Evolutionary conservation across 2,797 vertebrate genomes (phyloP).

Genomic region (Gobio occitaniae): DNA sequence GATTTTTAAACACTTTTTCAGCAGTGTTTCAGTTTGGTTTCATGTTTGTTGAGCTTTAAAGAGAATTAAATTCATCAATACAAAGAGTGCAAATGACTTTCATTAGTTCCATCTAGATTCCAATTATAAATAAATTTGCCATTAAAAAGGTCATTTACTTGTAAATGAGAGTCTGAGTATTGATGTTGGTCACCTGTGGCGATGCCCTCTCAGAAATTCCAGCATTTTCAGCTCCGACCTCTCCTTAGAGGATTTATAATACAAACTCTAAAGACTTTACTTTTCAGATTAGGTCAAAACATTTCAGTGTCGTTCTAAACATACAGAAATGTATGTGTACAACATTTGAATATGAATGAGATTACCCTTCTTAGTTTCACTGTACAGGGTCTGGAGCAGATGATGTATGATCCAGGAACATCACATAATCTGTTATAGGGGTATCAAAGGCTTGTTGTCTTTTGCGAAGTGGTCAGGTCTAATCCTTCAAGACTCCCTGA

Average conservation of each 20-base stretch:
- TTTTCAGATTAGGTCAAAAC: not conserved
- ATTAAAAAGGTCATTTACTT: constrained; percentile 25
- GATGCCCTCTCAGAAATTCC: not conserved
- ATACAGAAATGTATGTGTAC: not conserved
- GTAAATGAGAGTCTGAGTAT: constrained; percentile 39
- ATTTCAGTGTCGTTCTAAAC: not conserved
- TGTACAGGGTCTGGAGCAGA: not conserved
- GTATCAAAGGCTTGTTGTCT: constrained; percentile 27
- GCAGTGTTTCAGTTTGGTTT: not conserved
- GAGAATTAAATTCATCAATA: constrained; percentile 2
- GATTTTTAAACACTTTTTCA: not conserved
- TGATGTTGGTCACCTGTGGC: not conserved
- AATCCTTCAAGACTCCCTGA: constrained; percentile 35
- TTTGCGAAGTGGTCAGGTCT: constrained; percentile 4
- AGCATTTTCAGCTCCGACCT: not conserved
- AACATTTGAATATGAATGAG: not conserved
- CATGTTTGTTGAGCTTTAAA: not conserved
- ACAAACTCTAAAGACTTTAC: not conserved
- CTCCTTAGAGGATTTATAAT: not conserved
- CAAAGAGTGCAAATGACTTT: constrained; percentile 2
- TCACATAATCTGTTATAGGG: constrained; percentile 13
- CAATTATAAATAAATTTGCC: constrained; percentile 17
- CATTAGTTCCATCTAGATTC: constrained; percentile 18
- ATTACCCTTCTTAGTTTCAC: not conserved
- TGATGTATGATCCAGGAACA: not conserved